Percentiles rank a stretch among this genome's conserved stretches.
phyloP scores from a whole-genome alignment of 2,888 invertebrate genomes.

The Phytoseiulus persimilis region DNA sequence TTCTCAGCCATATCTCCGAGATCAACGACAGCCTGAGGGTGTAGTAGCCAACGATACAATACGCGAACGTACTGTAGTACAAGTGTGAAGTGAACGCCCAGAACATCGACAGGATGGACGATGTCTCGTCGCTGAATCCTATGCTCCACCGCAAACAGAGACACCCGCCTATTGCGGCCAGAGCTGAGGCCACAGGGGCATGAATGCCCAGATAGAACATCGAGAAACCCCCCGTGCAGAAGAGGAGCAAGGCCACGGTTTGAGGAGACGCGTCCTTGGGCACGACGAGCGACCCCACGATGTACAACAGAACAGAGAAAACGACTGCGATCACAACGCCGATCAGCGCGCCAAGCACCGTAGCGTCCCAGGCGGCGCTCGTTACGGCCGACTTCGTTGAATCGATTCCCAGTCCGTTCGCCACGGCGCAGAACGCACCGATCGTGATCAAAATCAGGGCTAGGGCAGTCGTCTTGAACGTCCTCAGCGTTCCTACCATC shows the following conservation, averaged over 20 bases:
- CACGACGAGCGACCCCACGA: background rate
- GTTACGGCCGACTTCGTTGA: too few species aligned
- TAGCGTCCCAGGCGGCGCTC: background rate
- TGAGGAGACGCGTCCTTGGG: background rate
- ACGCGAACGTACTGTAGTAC: conserved; percentile 15
- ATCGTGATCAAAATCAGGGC: background rate
- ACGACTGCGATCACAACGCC: background rate
- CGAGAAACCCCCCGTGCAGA: background rate
- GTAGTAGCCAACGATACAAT: background rate
- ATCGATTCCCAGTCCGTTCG: background rate
- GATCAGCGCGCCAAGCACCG: background rate
- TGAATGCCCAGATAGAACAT: background rate
- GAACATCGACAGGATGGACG: background rate
- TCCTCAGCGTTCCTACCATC: background rate
- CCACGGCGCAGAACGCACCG: background rate
- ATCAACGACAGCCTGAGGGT: too few species aligned
- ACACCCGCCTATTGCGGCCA: background rate
- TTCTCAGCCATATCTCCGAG: background rate
- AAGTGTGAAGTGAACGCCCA: background rate
- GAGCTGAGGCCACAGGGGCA: background rate
- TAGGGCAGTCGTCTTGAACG: background rate
- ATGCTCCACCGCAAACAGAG: background rate
- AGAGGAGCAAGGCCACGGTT: background rate
- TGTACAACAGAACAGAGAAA: background rate
- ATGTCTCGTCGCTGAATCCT: background rate